Evolutionary conservation across 2,113 vertebrate species (phyloP).

Genomic region (Sinocyclocheilus anshuiensis): DNA sequence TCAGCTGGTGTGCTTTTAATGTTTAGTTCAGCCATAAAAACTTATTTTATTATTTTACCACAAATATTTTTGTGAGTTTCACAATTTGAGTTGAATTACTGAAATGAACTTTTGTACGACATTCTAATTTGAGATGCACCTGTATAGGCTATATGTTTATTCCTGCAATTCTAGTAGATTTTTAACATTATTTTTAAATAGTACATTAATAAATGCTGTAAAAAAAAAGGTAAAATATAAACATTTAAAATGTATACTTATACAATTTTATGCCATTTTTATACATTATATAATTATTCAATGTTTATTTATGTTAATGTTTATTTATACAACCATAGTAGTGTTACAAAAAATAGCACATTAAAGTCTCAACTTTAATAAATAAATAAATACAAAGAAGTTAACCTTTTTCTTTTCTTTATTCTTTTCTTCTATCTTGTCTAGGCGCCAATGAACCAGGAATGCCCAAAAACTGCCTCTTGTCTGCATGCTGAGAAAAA

Average conservation of each 20-base stretch:
- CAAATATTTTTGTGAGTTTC: constrained; percentile 3
- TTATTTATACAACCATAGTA: neutral
- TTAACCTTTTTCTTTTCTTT: neutral
- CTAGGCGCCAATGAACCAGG: too few relatives aligned
- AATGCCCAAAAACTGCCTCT: neutral
- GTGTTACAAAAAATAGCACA: neutral
- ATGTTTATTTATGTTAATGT: neutral
- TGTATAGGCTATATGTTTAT: neutral
- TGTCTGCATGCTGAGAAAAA: neutral
- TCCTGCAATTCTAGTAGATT: neutral
- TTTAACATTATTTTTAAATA: neutral
- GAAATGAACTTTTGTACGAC: too few relatives aligned
- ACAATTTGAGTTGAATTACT: too few relatives aligned
- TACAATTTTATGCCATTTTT: too few relatives aligned
- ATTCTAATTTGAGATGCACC: too few relatives aligned
- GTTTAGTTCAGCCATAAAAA: neutral
- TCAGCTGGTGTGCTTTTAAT: constrained; percentile 25
- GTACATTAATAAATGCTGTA: neutral
- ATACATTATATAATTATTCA: too few relatives aligned
- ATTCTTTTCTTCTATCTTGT: neutral
- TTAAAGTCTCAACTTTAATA: too few relatives aligned
- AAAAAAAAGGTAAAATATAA: neutral
- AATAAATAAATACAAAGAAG: too few relatives aligned
- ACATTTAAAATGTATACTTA: neutral
- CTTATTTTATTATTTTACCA: neutral